Conservation (phyloP, 2,797 vertebrate genomes). For the Hydrolagus colliei region DNA sequence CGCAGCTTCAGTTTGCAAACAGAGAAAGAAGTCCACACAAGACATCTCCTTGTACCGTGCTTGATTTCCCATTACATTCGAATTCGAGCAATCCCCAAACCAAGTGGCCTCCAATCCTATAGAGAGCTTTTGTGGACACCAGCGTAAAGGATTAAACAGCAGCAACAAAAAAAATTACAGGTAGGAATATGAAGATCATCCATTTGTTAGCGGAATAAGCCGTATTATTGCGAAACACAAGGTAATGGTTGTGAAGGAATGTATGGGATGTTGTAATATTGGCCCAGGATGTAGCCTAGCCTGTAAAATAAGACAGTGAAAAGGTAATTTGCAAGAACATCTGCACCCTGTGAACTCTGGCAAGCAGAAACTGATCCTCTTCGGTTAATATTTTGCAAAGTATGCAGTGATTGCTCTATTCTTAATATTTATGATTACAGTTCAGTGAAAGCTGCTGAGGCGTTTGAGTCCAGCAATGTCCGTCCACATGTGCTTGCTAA, state of each 20-base stretch:
- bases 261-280: conserved; percentile 11
- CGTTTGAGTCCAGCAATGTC: not conserved
- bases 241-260: conserved; percentile 2
- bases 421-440: not conserved
- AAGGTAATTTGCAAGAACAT: not conserved
- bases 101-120: too few relatives aligned
- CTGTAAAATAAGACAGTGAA: conserved; percentile 1
- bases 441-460: not conserved
- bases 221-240: conserved; percentile 10
- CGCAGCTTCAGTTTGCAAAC: too few relatives aligned
- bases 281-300: not conserved
- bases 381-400: too few relatives aligned
- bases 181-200: too few relatives aligned
- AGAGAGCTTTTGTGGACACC: too few relatives aligned
- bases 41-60: too few relatives aligned
- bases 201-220: not conserved
- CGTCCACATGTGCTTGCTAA: not conserved
- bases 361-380: not conserved
- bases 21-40: too few relatives aligned
- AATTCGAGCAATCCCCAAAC: too few relatives aligned
- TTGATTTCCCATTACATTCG: too few relatives aligned
- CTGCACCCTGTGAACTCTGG: conserved; percentile 12
- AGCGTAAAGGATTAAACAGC: too few relatives aligned
- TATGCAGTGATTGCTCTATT: not conserved
- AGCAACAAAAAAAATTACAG: too few relatives aligned